Evolutionary conservation across 30 jellyfish, hydroid and myxozoan species (phyloP), one percentile per base, ranked within the genome.

Genomic region (Aurelia sp.): DNA sequence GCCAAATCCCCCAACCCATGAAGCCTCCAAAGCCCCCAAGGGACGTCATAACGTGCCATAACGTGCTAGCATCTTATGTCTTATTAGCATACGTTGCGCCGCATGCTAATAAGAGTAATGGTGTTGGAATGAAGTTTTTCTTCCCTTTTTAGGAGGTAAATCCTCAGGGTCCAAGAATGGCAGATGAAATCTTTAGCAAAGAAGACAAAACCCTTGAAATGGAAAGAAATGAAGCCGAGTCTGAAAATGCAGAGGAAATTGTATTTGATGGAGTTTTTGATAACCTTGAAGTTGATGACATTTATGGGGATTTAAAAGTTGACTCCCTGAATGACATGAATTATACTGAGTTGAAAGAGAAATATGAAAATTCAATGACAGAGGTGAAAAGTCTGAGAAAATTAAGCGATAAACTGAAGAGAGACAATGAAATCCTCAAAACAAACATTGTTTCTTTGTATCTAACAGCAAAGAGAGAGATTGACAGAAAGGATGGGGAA

Each of bases 401-500:
- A 58, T 59, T 65, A 24, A 84, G 74, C 50, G 81, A 75, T 13
- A 7, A 35, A 5, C 75, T 84, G 38, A 67, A 75, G 35, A 35
- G 87, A 72, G 93, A 84, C 24, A 84, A 84, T 55, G 93, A 74
- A 6, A 84, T 84, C 47, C 50, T 84, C 66, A 84, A 84, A 57
- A 84, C 70, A 30, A 84, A 84, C 48, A 84, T 84, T n/a, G 11
- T 67, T n/a, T 84, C 87, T 15, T 63, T 84, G 57, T 84, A 84
- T 74, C 40, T 84, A 41, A 84, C 93, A 13, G 93, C 93, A 15
- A 84, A 72, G 50, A 73, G 81, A n/a, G 93, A 84, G 63, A 72
- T 84, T 22, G 86, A 84, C 4, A 58, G 93, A 27, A 84, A 84
- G 63, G 84, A 81, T 52, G 70, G 67, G 4, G 84, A 67, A 69